phyloP scores from a whole-genome alignment of 2,797 vertebrate genomes.

The Lepus oiostolus region DNA sequence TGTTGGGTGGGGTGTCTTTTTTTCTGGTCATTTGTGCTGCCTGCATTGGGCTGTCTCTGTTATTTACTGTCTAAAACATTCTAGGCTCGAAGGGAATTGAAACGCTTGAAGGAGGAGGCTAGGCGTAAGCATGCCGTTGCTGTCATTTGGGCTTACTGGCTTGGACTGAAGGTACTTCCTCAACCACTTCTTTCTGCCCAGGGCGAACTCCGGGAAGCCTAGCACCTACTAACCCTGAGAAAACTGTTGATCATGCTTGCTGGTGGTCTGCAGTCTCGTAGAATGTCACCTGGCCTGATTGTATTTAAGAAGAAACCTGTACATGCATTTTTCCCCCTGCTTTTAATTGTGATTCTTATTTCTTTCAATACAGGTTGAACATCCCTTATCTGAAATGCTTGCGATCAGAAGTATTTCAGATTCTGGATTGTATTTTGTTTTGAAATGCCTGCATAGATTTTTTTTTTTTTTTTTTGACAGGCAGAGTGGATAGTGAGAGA shows the following conservation, averaged over 20 bases:
- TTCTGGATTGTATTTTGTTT: too few species aligned
- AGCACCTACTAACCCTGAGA: conserved; percentile 85
- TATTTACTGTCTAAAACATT: conserved; percentile 91
- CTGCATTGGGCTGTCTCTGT: conserved; percentile 89
- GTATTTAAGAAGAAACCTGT: neutral
- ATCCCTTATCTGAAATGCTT: too few species aligned
- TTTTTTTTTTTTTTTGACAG: too few species aligned
- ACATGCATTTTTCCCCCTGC: conserved; percentile 10
- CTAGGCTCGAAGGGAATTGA: conserved; percentile 99
- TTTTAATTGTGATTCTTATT: conserved; percentile 46
- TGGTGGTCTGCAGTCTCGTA: conserved; percentile 66
- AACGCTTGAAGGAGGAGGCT: conserved; percentile 98
- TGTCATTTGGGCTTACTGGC: conserved; percentile 99
- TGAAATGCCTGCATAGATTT: too few species aligned
- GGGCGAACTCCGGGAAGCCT: conserved; percentile 75
- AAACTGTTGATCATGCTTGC: conserved; percentile 63
- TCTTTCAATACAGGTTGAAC: conserved; percentile 37
- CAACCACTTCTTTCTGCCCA: conserved; percentile 81
- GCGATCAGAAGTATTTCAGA: too few species aligned
- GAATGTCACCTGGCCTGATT: conserved; percentile 67
- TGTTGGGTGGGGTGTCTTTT: conserved; percentile 80
- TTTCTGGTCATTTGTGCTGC: conserved; percentile 84
- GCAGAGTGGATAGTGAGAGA: too few species aligned
- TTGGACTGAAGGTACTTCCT: conserved; percentile 99
- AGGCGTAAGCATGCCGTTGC: conserved; percentile 98